Percentiles rank a stretch among this genome's conserved stretches.
Evolutionary conservation across 2,797 vertebrate species (phyloP).

Genomic region (Peromyscus melanophrys): DNA sequence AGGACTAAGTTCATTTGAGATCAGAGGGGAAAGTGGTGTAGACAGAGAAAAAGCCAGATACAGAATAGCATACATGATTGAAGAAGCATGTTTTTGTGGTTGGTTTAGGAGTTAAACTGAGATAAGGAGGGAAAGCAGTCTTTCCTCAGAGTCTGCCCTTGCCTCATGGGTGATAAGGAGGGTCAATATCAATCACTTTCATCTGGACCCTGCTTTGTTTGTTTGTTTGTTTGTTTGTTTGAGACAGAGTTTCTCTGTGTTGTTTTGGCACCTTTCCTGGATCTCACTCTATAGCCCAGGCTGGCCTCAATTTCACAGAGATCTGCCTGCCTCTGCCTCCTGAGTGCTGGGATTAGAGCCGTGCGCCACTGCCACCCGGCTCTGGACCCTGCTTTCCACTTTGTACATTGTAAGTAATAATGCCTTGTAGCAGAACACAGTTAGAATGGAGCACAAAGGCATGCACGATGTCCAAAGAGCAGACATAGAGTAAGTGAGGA

Average conservation of each 20-base stretch:
- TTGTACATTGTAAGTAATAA: rapidly evolving
- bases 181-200: rapidly evolving
- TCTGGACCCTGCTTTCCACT: neutral
- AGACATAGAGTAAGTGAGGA: rapidly evolving
- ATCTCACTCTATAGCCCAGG: no score
- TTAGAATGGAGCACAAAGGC: no score
- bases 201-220: neutral
- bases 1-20: neutral
- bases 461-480: rapidly evolving
- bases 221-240: no score
- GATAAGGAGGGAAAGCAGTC: neutral
- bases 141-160: neutral
- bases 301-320: no score
- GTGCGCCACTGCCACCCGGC: no score
- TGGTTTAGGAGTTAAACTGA: rapidly evolving
- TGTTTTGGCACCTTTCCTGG: no score
- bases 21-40: neutral
- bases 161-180: rapidly evolving
- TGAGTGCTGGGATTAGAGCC: no score
- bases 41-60: no score
- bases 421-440: neutral
- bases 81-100: rapidly evolving
- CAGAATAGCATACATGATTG: rapidly evolving
- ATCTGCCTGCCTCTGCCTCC: no score
- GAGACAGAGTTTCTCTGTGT: no score